Percentiles rank a stretch among this genome's conserved stretches.
These are phyloP conservation scores for Drosophila nikananu DNA, from an alignment of 1,140 invertebrate species.

Conservation along the genomic window DNA sequence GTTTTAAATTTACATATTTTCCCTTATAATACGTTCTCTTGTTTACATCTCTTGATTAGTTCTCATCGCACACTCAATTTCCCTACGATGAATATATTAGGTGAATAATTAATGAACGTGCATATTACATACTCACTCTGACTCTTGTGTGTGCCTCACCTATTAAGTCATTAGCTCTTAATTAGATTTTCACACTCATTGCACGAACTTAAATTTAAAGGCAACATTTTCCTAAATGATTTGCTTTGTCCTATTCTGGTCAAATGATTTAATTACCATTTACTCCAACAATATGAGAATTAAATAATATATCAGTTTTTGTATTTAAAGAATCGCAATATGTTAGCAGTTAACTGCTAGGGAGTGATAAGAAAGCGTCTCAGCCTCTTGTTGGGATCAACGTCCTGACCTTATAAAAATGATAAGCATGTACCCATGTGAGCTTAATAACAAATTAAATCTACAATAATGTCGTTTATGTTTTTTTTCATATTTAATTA, in stretches of 20 bases:
- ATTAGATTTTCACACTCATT: constrained; percentile 46
- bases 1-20: constrained; percentile 11
- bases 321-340: too few species aligned
- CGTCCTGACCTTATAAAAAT: constrained; percentile 18
- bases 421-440: neutral
- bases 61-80: constrained; percentile 20
- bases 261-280: constrained; percentile 1
- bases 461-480: neutral
- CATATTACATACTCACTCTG: neutral
- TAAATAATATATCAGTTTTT: too few species aligned
- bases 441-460: neutral
- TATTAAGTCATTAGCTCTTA: constrained; percentile 43
- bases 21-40: constrained; percentile 10
- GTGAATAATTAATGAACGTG: constrained; percentile 38
- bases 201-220: constrained; percentile 4
- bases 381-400: constrained; percentile 28
- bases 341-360: neutral
- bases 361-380: constrained; percentile 2
- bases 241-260: neutral
- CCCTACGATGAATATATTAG: constrained; percentile 28
- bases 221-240: constrained; percentile 6
- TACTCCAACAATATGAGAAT: too few species aligned
- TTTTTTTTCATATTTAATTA: neutral
- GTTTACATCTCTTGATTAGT: constrained; percentile 28
- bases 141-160: constrained; percentile 1